phyloP scores from a whole-genome alignment of 64 coral and sea anemone genomes.

The Actinia tenebrosa region DNA sequence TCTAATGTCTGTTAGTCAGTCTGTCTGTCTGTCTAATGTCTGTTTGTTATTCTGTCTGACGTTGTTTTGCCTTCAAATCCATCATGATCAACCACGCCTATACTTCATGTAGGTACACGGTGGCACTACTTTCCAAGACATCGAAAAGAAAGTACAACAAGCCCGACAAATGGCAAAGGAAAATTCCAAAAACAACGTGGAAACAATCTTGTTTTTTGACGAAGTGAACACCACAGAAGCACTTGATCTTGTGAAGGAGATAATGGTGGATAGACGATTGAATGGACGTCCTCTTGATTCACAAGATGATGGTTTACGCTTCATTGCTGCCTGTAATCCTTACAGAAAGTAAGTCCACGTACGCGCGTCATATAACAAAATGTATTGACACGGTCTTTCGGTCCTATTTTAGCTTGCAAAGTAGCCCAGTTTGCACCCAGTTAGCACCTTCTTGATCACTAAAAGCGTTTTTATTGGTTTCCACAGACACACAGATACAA shows the following conservation, averaged over 20 bases:
- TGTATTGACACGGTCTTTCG: no score
- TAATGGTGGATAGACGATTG: background rate
- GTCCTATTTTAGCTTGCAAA: no score
- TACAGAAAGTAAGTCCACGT: background rate
- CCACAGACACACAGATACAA: constrained; percentile 59
- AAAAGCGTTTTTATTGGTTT: background rate
- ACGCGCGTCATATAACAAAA: no score
- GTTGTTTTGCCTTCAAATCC: no score
- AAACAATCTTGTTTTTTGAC: constrained; percentile 18
- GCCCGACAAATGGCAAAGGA: constrained; percentile 24
- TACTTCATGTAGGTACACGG: constrained; percentile 26
- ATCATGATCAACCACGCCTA: no score
- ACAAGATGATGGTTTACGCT: background rate
- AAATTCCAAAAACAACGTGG: constrained; percentile 7
- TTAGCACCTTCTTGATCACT: background rate
- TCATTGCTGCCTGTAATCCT: constrained; percentile 2
- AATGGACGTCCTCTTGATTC: background rate
- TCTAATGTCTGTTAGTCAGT: no score
- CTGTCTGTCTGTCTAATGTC: no score
- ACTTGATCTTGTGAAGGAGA: constrained; percentile 3
- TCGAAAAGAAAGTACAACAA: constrained; percentile 40
- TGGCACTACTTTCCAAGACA: constrained; percentile 38
- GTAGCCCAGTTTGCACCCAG: no score
- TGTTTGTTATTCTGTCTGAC: no score
- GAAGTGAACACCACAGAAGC: constrained; percentile 18